These are phyloP conservation scores for Axis porcinus DNA, from an alignment of 2,113 vertebrate genomes.

Conservation along the genomic window DNA sequence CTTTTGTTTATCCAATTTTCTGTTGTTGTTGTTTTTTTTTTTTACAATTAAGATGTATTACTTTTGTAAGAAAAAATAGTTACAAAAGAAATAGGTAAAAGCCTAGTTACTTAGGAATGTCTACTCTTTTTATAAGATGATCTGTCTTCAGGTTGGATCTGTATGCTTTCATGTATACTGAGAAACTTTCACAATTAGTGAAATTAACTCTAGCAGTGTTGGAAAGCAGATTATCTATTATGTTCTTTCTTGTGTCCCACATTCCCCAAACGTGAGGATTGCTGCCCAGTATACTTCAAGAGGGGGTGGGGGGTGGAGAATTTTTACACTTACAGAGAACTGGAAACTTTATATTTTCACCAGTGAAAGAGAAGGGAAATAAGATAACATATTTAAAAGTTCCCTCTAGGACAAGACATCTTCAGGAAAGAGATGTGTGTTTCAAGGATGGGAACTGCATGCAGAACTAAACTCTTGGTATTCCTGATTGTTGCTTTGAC, in stretches of 20 bases:
- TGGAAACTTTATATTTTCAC: conserved; percentile 17
- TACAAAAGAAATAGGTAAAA: conserved; percentile 8
- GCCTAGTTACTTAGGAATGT: not conserved
- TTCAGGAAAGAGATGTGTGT: not conserved
- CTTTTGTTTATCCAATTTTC: not conserved
- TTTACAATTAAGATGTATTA: not conserved
- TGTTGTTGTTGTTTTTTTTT: not conserved
- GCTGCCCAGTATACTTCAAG: not conserved
- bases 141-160: not conserved
- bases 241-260: not conserved
- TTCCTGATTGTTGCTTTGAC: not conserved
- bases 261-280: not conserved
- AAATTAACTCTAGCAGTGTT: not conserved
- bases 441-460: not conserved
- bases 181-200: not conserved
- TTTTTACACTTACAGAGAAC: conserved; percentile 22
- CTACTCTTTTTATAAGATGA: not conserved
- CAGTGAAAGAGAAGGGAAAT: not conserved
- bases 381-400: not conserved
- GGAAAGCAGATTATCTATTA: not conserved
- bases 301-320: not conserved
- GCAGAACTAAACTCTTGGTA: not conserved
- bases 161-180: not conserved
- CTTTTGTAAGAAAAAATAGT: conserved; percentile 11
- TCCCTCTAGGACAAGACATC: not conserved